phyloP scores from a whole-genome alignment of 2,113 vertebrate species.

The Toxotes chatareus region DNA sequence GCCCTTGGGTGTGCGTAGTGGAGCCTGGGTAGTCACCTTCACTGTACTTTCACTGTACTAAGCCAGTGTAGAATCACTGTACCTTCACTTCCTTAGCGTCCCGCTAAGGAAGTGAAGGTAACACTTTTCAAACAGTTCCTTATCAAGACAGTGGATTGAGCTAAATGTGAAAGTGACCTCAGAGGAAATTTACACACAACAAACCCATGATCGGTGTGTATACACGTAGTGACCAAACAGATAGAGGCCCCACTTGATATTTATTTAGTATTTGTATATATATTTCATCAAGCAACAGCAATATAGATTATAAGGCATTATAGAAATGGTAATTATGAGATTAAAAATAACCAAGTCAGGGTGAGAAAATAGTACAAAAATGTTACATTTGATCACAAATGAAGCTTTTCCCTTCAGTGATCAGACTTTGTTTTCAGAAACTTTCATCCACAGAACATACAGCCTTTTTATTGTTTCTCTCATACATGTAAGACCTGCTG shows the following conservation, averaged over 20 bases:
- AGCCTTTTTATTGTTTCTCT: no score
- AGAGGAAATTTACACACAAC: neutral
- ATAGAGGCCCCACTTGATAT: neutral
- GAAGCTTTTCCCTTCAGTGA: no score
- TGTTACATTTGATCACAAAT: neutral
- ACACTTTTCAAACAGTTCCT: neutral
- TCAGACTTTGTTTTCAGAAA: no score
- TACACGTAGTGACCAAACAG: neutral
- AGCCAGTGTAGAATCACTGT: neutral
- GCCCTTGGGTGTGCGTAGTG: neutral
- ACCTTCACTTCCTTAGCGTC: no score
- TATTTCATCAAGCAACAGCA: no score
- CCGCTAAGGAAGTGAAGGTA: neutral
- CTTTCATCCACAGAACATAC: no score
- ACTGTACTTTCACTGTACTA: neutral
- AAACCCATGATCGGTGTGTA: neutral
- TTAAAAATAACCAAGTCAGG: neutral
- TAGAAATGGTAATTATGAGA: neutral
- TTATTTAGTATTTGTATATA: neutral
- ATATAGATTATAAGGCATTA: no score
- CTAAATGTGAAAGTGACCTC: neutral
- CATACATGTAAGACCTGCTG: neutral
- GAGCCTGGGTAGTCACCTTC: neutral
- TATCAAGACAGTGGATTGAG: neutral
- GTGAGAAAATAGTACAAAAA: no score